Base-by-base conservation (phyloP, 2,113 vertebrate genomes). In the Malurus alboscapulatus region DNA sequence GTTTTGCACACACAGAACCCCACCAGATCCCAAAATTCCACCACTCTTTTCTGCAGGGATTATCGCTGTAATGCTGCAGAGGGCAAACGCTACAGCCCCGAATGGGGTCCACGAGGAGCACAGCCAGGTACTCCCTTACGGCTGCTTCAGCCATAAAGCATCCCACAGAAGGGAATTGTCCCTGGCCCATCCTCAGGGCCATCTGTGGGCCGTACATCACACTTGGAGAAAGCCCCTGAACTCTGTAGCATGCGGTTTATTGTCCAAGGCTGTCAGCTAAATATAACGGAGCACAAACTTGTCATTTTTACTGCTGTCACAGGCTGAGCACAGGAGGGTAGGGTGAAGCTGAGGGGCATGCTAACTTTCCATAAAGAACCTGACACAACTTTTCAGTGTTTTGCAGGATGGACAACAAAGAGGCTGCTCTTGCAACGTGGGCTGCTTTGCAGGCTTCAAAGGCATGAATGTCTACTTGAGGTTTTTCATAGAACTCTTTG, bases 191-290 rank as follows among this genome's bases (percentile, higher is more conserved):
- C 77, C 65, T 67, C 84, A 84, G 55, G 79, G 83, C 88, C 93
- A 86, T 80, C 92, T 89, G 57, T 15, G 75, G 32, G 34, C 88
- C 3, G 9, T 95, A 57, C 36, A 91, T 93, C 81, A 78, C 0
- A 1, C 32, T 42, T 51, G 88, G 50, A 68, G 69, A 90, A 89
- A 92, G 81, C 74, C 91, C 53, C 91, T 87, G 88, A 94, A 96
- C 80, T 82, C 58, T 29, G 77, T 29, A 96, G 89, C 73, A 78
- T 2, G 7, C 34, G 25, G 53, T 88, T 96, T 93, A 90, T 92
- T 87, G 69, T 82, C 80, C 61, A 79, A 54, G 54, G 45, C 84
- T 94, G 81, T 79, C 92, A 93, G 77, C 73, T 93, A 96, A 94
- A 92, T 84, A 93, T 79, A 79, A 78, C 21, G 92, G 73, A 94